Conservation (phyloP, 1,140 invertebrate species). For the Bemisia tabaci region DNA sequence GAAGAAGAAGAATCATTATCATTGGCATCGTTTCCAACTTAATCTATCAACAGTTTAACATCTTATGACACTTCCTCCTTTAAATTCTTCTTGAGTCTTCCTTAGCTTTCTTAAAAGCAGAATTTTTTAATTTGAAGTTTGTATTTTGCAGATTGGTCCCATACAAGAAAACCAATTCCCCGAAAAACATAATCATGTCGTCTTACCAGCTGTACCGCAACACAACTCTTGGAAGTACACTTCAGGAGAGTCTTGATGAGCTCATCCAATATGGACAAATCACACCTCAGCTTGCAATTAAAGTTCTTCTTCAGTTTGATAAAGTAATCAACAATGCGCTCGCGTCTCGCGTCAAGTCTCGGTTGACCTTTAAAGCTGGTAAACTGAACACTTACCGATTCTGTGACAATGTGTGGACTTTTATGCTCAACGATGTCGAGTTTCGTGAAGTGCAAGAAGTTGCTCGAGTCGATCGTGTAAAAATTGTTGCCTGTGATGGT, state of each 20-base stretch:
- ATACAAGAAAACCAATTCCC: too few relatives aligned
- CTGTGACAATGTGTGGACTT: conserved; percentile 99
- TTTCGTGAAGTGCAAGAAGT: conserved; percentile 92
- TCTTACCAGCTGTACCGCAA: conserved; percentile 95
- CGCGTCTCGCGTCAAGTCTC: conserved; percentile 79
- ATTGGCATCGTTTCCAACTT: too few relatives aligned
- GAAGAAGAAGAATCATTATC: too few relatives aligned
- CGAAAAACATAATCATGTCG: too few relatives aligned
- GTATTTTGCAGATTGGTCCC: too few relatives aligned
- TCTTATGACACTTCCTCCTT: too few relatives aligned
- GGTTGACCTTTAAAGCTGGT: conserved; percentile 88
- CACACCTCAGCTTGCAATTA: conserved; percentile 76
- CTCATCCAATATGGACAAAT: conserved; percentile 91
- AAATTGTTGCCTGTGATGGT: conserved; percentile 99
- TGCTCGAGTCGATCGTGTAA: conserved; percentile 91
- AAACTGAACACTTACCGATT: conserved; percentile 97
- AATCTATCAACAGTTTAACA: too few relatives aligned
- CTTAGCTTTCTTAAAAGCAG: too few relatives aligned
- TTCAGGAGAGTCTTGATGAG: conserved; percentile 92
- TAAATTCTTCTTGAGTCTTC: too few relatives aligned
- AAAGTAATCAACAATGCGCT: conserved; percentile 91
- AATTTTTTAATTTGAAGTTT: too few relatives aligned
- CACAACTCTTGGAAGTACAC: conserved; percentile 89
- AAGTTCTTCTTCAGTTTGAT: conserved; percentile 92
- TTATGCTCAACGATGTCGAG: conserved; percentile 95